phyloP scores from a whole-genome alignment of 2,113 vertebrate species.

The Dipodomys stephensi region DNA sequence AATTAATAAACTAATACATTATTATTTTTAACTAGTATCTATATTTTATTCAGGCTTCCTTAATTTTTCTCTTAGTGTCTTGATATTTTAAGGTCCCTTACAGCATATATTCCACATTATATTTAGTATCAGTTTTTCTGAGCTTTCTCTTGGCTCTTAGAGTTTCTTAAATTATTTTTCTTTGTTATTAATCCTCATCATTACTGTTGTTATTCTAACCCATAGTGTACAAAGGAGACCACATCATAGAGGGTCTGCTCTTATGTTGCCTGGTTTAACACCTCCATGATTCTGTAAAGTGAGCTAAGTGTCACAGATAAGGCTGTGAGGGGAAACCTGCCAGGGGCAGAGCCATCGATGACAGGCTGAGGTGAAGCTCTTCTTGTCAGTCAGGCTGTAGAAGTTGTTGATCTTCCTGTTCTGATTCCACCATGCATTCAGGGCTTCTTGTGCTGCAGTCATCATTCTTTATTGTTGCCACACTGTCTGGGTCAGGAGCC shows the following conservation, averaged over 20 bases:
- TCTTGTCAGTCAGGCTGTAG: no score
- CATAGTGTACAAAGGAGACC: not conserved
- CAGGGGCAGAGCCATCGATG: not conserved
- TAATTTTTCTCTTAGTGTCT: not conserved
- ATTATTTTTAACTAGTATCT: not conserved
- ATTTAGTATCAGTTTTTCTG: not conserved
- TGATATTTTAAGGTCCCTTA: fast-evolving
- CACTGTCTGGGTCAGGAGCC: fast-evolving
- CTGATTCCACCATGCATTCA: not conserved
- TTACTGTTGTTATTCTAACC: no score
- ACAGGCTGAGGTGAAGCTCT: fast-evolving
- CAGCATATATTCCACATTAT: fast-evolving
- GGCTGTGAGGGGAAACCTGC: not conserved
- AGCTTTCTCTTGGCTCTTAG: not conserved
- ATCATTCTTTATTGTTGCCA: not conserved
- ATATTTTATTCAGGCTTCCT: not conserved
- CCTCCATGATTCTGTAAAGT: not conserved
- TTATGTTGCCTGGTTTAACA: not conserved
- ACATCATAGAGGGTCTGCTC: not conserved
- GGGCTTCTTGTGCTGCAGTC: not conserved
- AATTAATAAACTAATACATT: not conserved
- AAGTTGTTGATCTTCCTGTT: not conserved
- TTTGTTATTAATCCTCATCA: not conserved
- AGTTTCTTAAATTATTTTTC: not conserved
- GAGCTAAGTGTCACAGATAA: no score